phyloP scores from a whole-genome alignment of 2,888 invertebrate genomes.

The Penaeus monodon region DNA sequence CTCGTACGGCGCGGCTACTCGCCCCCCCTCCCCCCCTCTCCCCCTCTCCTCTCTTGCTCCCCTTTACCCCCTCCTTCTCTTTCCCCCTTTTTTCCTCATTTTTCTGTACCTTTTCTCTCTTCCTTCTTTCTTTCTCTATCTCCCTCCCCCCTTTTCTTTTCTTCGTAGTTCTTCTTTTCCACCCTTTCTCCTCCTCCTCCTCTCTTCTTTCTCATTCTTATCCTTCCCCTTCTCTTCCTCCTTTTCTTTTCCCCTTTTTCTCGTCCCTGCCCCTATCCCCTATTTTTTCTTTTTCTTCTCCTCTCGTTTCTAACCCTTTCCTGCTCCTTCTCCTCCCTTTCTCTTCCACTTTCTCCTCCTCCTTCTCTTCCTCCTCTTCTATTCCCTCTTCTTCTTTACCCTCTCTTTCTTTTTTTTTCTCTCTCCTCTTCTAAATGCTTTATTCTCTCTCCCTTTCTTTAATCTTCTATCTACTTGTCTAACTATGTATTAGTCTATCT shows the following conservation, averaged over 20 bases:
- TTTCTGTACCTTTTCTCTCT: neutral
- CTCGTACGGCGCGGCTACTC: slow-evolving; percentile 47
- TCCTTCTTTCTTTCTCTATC: neutral
- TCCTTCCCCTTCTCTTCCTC: neutral
- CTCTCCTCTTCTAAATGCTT: too few species aligned
- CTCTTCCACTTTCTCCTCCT: neutral
- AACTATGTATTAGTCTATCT: too few species aligned
- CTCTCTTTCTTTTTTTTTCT: too few species aligned
- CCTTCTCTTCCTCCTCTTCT: neutral
- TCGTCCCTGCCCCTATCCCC: too few species aligned
- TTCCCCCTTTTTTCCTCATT: neutral
- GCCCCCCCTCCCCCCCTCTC: neutral
- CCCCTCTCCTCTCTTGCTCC: neutral
- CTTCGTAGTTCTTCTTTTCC: too few species aligned
- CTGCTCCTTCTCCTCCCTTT: neutral
- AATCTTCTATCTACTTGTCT: too few species aligned
- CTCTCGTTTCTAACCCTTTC: neutral
- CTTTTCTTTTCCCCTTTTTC: neutral
- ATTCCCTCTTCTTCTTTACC: too few species aligned
- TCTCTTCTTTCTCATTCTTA: too few species aligned
- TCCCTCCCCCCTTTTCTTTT: too few species aligned
- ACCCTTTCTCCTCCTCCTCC: too few species aligned
- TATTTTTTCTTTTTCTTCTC: neutral
- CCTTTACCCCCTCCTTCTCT: neutral
- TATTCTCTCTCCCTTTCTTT: too few species aligned